Base-by-base conservation (phyloP, 2,797 vertebrate genomes). In the Acridotheres tristis region DNA sequence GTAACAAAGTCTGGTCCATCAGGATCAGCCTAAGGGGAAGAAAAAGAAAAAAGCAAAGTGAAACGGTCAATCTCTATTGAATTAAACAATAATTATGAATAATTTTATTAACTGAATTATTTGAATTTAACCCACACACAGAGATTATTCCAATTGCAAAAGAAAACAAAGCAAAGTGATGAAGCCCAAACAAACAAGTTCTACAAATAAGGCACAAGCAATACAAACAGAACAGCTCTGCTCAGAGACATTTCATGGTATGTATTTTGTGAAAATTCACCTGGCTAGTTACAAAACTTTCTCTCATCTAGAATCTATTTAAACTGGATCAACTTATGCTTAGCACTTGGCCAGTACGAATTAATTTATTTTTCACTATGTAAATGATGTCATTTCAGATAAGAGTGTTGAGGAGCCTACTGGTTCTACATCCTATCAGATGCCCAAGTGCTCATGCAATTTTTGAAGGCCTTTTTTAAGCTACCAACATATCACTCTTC, bases 1-100 rank as follows among this genome's bases (percentile, higher is more conserved):
- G 97, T 98, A 80, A 97, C 96, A 97, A 99, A 99, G 90, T 98
- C 98, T 9, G 99, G 99, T 43, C 98, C 98, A 36, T 97, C 97
- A 77, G 96, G 96, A 96, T 99, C 98, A 45, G 99, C 99, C 99
- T 99, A 96, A 67, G 63, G 58, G 61, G 27, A 0, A 34, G 13
- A 54, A 40, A 93, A 40, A 34, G 34, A 34, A 75, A 57, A 54
- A 86, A 15, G 5, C 27, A 57, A 34, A 61, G 57, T 11, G 4
- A 48, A 51, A 38, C 0, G 4, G 25, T 80, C 65, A 53, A 9
- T 32, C 32, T 53, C 40, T 40, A 10, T 1, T 66, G 25, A 50
- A 75, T 54, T n/a, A 63, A 30, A 16, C 23, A 54, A 29, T 55
- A n/a, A 71, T 38, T 20, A 57, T 18, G 5, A 83, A 26, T 2